Evolutionary conservation across 2,888 invertebrate species (phyloP).

Genomic region (Drosophila anomalata): DNA sequence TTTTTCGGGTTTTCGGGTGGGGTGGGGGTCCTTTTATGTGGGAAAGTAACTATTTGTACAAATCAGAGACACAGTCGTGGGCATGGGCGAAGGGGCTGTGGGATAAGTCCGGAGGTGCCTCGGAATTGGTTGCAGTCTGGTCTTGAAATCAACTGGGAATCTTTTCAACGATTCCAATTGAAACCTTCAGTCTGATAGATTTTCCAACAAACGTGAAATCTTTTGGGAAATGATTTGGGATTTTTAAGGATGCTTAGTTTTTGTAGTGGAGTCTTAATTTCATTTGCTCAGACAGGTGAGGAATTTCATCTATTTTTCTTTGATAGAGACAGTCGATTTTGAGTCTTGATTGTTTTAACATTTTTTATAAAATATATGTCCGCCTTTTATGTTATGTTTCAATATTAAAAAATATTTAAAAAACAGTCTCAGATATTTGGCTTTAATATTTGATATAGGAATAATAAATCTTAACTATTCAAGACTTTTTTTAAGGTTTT

Average conservation of each 20-base stretch:
- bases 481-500: too few species aligned
- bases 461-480: too few species aligned
- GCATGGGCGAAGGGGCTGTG: background rate
- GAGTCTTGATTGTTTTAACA: too few species aligned
- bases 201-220: background rate
- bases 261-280: background rate
- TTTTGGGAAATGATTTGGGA: too few species aligned
- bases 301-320: too few species aligned
- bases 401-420: too few species aligned
- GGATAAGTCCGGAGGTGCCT: background rate
- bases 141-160: slow-evolving; percentile 9
- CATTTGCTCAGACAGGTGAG: too few species aligned
- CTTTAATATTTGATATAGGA: too few species aligned
- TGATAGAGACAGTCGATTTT: too few species aligned
- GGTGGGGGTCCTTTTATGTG: background rate
- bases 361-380: too few species aligned
- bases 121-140: slow-evolving; percentile 1
- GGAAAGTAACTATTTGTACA: slow-evolving; percentile 53
- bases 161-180: slow-evolving; percentile 9
- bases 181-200: background rate
- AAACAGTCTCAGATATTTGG: too few species aligned
- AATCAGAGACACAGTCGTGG: slow-evolving; percentile 38
- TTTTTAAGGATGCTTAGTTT: background rate
- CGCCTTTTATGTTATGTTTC: too few species aligned
- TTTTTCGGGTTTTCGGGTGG: background rate